Percentiles rank a stretch among this genome's conserved stretches.
These are phyloP conservation scores for Pelosia muscerda DNA, from an alignment of 2,888 invertebrate species.

Conservation along the genomic window DNA sequence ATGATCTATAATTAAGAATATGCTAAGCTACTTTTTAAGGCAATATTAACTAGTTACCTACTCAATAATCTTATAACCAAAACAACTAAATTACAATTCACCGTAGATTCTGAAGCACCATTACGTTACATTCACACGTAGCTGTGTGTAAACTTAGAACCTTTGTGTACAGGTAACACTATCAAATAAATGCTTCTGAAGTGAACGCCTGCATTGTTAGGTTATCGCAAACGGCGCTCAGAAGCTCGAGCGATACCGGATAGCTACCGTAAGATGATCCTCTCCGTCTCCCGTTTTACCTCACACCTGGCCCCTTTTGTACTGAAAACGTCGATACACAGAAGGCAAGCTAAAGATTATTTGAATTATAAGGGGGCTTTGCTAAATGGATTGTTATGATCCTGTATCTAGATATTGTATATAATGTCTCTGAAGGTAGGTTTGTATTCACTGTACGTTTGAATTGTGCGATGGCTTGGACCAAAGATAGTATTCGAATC, in stretches of 20 bases:
- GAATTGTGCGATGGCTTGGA: slow-evolving; percentile 37
- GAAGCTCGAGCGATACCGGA: slow-evolving; percentile 55
- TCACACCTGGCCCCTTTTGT: slow-evolving; percentile 47
- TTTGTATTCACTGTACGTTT: slow-evolving; percentile 27
- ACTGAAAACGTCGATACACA: slow-evolving; percentile 54
- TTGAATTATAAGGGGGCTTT: slow-evolving; percentile 56
- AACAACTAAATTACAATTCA: slow-evolving; percentile 34
- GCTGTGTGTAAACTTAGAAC: slow-evolving; percentile 48
- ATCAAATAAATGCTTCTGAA: slow-evolving; percentile 76
- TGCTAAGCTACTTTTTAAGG: no score
- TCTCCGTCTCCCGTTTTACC: slow-evolving; percentile 35
- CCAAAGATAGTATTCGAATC: slow-evolving; percentile 21
- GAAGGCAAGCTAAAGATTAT: slow-evolving; percentile 45
- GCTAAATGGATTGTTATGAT: slow-evolving; percentile 52
- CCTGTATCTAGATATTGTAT: slow-evolving; percentile 36
- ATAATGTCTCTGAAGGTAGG: slow-evolving; percentile 26
- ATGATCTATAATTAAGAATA: no score
- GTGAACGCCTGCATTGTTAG: slow-evolving; percentile 74
- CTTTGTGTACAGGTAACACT: slow-evolving; percentile 58
- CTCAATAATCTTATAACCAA: slow-evolving; percentile 7
- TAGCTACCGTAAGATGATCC: slow-evolving; percentile 71
- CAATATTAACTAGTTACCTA: neutral
- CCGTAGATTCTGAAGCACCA: slow-evolving; percentile 30
- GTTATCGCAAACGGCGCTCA: slow-evolving; percentile 73
- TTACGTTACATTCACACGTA: slow-evolving; percentile 33